Conservation (phyloP, 2,888 invertebrate species). For the Zygaena filipendulae region DNA sequence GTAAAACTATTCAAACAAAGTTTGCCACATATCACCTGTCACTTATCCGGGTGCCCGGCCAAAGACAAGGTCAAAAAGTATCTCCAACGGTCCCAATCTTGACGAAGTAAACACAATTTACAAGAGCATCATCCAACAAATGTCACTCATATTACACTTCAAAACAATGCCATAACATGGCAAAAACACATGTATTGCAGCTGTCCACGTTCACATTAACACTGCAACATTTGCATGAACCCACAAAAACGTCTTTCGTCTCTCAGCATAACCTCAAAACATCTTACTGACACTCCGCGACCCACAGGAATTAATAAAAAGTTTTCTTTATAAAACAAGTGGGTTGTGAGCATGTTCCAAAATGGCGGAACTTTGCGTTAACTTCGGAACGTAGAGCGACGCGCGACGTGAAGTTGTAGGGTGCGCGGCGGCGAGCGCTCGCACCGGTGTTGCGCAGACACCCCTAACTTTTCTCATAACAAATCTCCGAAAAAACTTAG, state of each 20-base stretch:
- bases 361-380: conserved; percentile 71
- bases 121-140: conserved; percentile 49
- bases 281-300: conserved; percentile 68
- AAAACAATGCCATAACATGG: conserved; percentile 54
- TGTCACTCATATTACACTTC: conserved; percentile 55
- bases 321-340: conserved; percentile 72
- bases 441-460: conserved; percentile 45
- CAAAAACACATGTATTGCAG: conserved; percentile 40
- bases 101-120: conserved; percentile 64
- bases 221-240: conserved; percentile 34
- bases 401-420: conserved; percentile 66
- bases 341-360: conserved; percentile 71
- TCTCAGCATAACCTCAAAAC: conserved; percentile 65
- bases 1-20: conserved; percentile 32
- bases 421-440: conserved; percentile 51
- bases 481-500: conserved; percentile 44
- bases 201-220: conserved; percentile 30
- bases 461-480: conserved; percentile 56
- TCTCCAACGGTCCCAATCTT: conserved; percentile 39
- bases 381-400: conserved; percentile 68
- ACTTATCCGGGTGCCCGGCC: conserved; percentile 29
- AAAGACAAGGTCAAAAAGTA: conserved; percentile 41
- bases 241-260: conserved; percentile 50
- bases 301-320: conserved; percentile 71
- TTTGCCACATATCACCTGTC: conserved; percentile 43